Evolutionary conservation across 2,888 invertebrate species (phyloP), one percentile per base, ranked within the genome.

Genomic region (Elegia similella): DNA sequence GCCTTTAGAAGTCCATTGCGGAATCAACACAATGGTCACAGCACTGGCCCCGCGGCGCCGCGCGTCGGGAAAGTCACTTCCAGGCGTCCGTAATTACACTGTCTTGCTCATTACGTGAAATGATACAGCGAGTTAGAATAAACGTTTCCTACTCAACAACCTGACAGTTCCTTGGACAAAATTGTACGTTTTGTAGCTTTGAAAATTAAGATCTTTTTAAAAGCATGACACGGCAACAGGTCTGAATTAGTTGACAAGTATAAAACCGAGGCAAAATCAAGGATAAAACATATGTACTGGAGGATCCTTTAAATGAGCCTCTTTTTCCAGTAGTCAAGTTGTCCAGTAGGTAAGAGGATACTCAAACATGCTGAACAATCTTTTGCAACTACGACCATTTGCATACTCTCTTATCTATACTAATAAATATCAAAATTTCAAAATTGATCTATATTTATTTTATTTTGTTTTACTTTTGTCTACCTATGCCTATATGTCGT

Each of bases 71-170:
- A 55, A 55, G 54, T 55, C 34, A 34, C 17, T 55, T 44, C 54
- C 54, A 10, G 44, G 17, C 34, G 44, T 44, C 34, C 34, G 44
- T 44, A 44, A 44, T 17, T 1, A 44, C 16, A 42, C 42, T 52
- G 13, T 13, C 30, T 42, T 13, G 23, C 42, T 44, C 54, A 55
- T 55, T 55, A 55, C 44, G 54, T 32, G 46, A 46, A 54, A 54
- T 54, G 43, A 43, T 32, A 54, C 16, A 52, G 42, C 42, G 44
- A 15, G 42, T 42, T 34, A 34, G 43, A 7, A 16, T 43, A 29
- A 54, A 54, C 54, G 34, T 30, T 55, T 55, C 54, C 54, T 44
- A 17, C 47, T 47, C 34, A 12, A 15, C 34, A 12, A 15, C 16
- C 6, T 12, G 53, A 2, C 16, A 34, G 54, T 55, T 44, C 54